Conservation (phyloP, 1,140 invertebrate genomes). For the Scylla paramamosain region DNA sequence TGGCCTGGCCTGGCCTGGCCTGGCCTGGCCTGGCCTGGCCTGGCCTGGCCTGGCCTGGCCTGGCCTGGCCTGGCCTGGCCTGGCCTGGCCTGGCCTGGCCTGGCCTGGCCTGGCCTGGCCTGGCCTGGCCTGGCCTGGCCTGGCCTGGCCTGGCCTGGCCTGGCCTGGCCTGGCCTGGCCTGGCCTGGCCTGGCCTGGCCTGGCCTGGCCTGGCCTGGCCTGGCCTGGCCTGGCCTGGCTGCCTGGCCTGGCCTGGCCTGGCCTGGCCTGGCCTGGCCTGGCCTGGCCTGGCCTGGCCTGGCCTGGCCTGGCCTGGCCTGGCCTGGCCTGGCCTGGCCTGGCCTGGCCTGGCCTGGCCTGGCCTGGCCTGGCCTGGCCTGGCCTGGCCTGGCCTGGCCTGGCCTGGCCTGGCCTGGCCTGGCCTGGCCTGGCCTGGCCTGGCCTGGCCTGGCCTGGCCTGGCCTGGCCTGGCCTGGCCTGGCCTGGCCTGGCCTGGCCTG, state of each 20-base stretch:
- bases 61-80: constrained; percentile 55
- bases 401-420: constrained; percentile 58
- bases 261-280: constrained; percentile 58
- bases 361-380: constrained; percentile 65
- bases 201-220: constrained; percentile 74
- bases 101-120: constrained; percentile 68
- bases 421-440: constrained; percentile 72
- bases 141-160: constrained; percentile 74
- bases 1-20: constrained; percentile 48
- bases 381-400: constrained; percentile 51
- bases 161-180: constrained; percentile 68
- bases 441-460: constrained; percentile 76
- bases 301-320: constrained; percentile 73
- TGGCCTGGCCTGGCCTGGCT: constrained; percentile 74
- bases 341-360: constrained; percentile 60
- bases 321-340: constrained; percentile 65
- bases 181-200: constrained; percentile 68
- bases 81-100: constrained; percentile 66
- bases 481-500: constrained; percentile 77
- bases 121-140: constrained; percentile 64
- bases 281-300: constrained; percentile 55
- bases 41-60: neutral
- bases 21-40: too few species aligned
- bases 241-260: constrained; percentile 49
- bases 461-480: constrained; percentile 76